Evolutionary conservation across 1,140 invertebrate species (phyloP).

Genomic region (Trichonephila clavata): DNA sequence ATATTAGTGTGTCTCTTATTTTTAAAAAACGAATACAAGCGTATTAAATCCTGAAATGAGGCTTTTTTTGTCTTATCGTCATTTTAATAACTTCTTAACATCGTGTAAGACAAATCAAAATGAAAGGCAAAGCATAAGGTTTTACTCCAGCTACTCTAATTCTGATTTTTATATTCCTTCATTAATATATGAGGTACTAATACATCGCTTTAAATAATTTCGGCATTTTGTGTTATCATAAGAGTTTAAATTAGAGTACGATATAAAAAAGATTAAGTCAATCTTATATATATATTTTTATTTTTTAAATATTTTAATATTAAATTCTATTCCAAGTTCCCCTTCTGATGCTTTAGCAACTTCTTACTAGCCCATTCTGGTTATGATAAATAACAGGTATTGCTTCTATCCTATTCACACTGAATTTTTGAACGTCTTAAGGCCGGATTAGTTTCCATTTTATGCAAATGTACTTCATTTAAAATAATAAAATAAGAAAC

Average conservation of each 20-base stretch:
- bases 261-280: not conserved
- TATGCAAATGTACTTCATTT: not conserved
- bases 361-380: not conserved
- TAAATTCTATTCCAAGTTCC: not conserved
- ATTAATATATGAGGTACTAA: not conserved
- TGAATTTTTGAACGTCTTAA: not conserved
- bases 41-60: not conserved
- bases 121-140: no score
- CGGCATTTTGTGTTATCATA: not conserved
- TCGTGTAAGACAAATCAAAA: no score
- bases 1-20: not conserved
- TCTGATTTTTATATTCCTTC: not conserved
- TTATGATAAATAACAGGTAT: not conserved
- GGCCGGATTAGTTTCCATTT: not conserved
- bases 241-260: not conserved
- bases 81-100: no score
- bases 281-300: not conserved
- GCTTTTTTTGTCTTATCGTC: not conserved
- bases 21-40: not conserved
- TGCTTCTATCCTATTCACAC: not conserved
- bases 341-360: not conserved
- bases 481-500: not conserved
- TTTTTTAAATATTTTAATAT: not conserved
- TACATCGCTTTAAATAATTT: not conserved
- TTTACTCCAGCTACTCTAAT: no score